These are phyloP conservation scores for Neosilurus hyrtlii DNA, from an alignment of 2,797 vertebrate genomes.

Conservation along the genomic window DNA sequence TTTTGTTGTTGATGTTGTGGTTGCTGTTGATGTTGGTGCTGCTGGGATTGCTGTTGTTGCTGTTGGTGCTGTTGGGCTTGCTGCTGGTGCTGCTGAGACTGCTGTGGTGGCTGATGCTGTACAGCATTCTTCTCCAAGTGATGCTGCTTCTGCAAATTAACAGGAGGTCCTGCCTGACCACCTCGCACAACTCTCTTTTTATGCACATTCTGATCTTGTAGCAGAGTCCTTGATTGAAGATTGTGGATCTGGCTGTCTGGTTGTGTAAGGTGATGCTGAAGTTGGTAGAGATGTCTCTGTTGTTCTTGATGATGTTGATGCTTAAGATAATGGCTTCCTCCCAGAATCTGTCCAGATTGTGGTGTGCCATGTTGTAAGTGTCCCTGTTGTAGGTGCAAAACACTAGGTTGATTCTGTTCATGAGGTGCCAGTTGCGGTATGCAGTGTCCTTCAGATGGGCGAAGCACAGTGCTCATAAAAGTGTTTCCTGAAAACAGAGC, in stretches of 20 bases:
- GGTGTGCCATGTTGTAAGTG: conserved; percentile 77
- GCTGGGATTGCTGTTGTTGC: conserved; percentile 33
- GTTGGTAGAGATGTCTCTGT: conserved; percentile 88
- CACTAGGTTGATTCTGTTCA: conserved; percentile 81
- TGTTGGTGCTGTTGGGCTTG: conserved; percentile 81
- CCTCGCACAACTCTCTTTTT: conserved; percentile 89
- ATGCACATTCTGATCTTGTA: conserved; percentile 90
- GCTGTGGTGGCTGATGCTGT: conserved; percentile 75
- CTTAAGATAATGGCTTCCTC: conserved; percentile 86
- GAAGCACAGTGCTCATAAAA: conserved; percentile 79
- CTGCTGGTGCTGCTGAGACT: conserved; percentile 74
- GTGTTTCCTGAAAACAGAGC: conserved; percentile 84
- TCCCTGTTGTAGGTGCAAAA: conserved; percentile 80
- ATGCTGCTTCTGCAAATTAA: conserved; percentile 89
- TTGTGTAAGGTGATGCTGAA: conserved; percentile 87
- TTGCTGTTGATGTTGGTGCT: conserved; percentile 72
- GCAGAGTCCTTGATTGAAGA: conserved; percentile 87
- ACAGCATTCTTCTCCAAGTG: conserved; percentile 80
- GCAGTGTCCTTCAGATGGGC: conserved; percentile 83
- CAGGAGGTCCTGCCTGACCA: conserved; percentile 77
- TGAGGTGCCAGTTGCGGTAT: conserved; percentile 75
- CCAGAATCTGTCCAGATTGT: conserved; percentile 82
- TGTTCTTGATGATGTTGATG: conserved; percentile 82
- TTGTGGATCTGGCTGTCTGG: conserved; percentile 84
- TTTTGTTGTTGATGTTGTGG: conserved; percentile 78